These are phyloP conservation scores for Caenorhabditis elegans DNA, from an alignment of 1,140 invertebrate species.

Conservation along the genomic window WBcel235 BX284606.5:9301501-9302000, in stretches of 20 bases:
- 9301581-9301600: too few species aligned
- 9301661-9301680: too few species aligned
- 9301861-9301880: neutral
- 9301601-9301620: too few species aligned
- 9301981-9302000: neutral
- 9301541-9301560: too few species aligned
- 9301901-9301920: slow-evolving; percentile 17
- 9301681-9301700: too few species aligned
- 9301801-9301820: neutral
- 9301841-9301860: slow-evolving; percentile 6
- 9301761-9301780: slow-evolving; percentile 4
- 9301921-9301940: neutral
- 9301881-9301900: neutral
- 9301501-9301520: neutral
- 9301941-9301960: slow-evolving; percentile 22
- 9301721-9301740: too few species aligned
- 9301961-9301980: slow-evolving; percentile 13
- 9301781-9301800: neutral
- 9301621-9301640: too few species aligned
- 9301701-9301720: too few species aligned
- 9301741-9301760: too few species aligned
- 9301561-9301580: too few species aligned
- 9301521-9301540: slow-evolving; percentile 1
- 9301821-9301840: slow-evolving; percentile 5
- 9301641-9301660: too few species aligned